Base-by-base conservation (phyloP, 2,797 vertebrate genomes). In the Rhinogobio ventralis region DNA sequence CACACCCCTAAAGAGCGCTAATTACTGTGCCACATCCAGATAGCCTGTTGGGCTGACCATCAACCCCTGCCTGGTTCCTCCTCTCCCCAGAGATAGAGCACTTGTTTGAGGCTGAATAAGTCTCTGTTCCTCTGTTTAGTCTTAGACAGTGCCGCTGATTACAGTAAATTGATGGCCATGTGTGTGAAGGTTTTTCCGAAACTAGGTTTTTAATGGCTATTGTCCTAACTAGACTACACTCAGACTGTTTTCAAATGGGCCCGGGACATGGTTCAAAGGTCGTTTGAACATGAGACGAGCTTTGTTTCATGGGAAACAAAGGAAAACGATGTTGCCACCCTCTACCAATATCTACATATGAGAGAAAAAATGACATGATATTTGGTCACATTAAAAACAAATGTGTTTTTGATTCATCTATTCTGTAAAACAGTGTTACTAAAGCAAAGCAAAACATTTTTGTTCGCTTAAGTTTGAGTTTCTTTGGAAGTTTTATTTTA, bases 61-160 rank as follows among this genome's bases (percentile, higher is more conserved):
- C 46, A 71, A 87, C 83, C 85, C 66, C n/a, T 36, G 77, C 77
- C 81, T 72, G 78, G 69, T 79, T 42, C 64, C 79, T 81, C 71
- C 76, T 72, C 85, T 83, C 83, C 86, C 55, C 74, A 68, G 78
- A 88, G 79, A 81, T 25, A 64, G 72, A 79, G 66, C 33, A 51
- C 67, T 82, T 79, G 60, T 81, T 80, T 81, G 53, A 76, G 77
- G 49, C 84, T 85, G 86, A 87, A 85, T 82, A 78, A 81, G 81
- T 85, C 78, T 66, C 60, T 23, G 25, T 64, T 79, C 83, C 72
- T 57, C 62, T 86, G 78, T 79, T 86, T 88, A 85, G 85, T 88
- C 81, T 89, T 88, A 85, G 87, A 92, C 88, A 93, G 86, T 87
- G 76, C 85, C 74, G 82, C 88, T 95, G 92, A 92, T 93, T 93